A percentile compares a stretch with the other conserved stretches of the same genome.
phyloP scores from a whole-genome alignment of 2,113 vertebrate genomes.

The Oreamnos americanus region DNA sequence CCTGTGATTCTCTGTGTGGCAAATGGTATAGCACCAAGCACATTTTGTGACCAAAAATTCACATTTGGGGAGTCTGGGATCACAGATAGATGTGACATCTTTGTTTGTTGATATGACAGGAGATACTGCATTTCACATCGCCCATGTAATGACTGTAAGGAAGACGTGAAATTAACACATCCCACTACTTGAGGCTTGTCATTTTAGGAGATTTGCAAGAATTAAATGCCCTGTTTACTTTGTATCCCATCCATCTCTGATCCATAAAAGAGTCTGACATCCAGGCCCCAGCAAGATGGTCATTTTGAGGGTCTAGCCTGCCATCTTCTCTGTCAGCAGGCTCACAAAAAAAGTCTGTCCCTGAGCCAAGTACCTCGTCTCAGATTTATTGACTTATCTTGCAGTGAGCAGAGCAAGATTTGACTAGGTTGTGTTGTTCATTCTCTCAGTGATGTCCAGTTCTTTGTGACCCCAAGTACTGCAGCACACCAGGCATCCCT shows the following conservation, averaged over 20 bases:
- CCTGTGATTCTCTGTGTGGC: not conserved
- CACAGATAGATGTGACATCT: not conserved
- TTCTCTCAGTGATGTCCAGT: not conserved
- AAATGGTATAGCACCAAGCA: not conserved
- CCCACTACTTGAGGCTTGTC: not conserved
- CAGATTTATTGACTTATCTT: not conserved
- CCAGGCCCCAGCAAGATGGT: not conserved
- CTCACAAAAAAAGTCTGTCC: not conserved
- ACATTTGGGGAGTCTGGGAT: not conserved
- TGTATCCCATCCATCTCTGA: not conserved
- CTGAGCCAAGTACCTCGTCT: not conserved
- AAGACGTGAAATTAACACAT: not conserved
- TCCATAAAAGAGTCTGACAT: not conserved
- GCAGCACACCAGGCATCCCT: not conserved
- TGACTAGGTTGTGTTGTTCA: not conserved
- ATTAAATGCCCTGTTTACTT: not conserved
- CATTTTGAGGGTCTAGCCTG: not conserved
- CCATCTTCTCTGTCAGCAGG: not conserved
- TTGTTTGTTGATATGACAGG: not conserved
- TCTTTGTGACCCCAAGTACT: not conserved
- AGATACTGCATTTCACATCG: not conserved
- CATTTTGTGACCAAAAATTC: not conserved
- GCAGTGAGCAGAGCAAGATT: not conserved
- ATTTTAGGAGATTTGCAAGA: not conserved
- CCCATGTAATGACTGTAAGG: not conserved